Percentiles rank a stretch among this genome's conserved stretches.
These are phyloP conservation scores for Carassius gibelio DNA, from an alignment of 2,113 vertebrate species.

Conservation along the genomic window DNA sequence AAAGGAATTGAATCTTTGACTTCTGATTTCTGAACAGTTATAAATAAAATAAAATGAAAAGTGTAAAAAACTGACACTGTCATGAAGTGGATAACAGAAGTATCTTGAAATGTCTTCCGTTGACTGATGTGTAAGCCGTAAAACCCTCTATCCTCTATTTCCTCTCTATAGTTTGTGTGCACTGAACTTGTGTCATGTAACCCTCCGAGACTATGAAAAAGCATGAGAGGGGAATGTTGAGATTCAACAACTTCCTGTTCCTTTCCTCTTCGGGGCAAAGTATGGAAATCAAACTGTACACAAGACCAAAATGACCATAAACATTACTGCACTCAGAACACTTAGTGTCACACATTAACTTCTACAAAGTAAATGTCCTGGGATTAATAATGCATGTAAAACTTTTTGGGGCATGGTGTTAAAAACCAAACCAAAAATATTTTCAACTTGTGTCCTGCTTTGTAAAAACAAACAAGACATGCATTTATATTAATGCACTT, in stretches of 20 bases:
- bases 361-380: neutral
- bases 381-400: slow-evolving; percentile 10
- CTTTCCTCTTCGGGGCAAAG: slow-evolving; percentile 51
- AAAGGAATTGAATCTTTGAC: too few species aligned
- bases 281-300: slow-evolving; percentile 18
- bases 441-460: neutral
- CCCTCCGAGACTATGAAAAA: slow-evolving; percentile 43
- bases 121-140: slow-evolving; percentile 30
- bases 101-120: neutral
- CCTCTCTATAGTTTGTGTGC: neutral
- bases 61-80: neutral
- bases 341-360: neutral
- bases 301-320: slow-evolving; percentile 8
- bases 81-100: neutral
- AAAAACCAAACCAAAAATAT: neutral
- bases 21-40: too few species aligned
- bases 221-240: slow-evolving; percentile 41
- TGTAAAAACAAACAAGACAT: slow-evolving; percentile 20
- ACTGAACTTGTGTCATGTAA: slow-evolving; percentile 42
- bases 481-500: neutral
- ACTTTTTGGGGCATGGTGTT: neutral
- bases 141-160: slow-evolving; percentile 1
- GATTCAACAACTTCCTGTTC: slow-evolving; percentile 69
- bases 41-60: too few species aligned
- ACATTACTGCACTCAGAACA: neutral